phyloP scores from a whole-genome alignment of 2,797 vertebrate genomes.

The Carcharodon carcharias region DNA sequence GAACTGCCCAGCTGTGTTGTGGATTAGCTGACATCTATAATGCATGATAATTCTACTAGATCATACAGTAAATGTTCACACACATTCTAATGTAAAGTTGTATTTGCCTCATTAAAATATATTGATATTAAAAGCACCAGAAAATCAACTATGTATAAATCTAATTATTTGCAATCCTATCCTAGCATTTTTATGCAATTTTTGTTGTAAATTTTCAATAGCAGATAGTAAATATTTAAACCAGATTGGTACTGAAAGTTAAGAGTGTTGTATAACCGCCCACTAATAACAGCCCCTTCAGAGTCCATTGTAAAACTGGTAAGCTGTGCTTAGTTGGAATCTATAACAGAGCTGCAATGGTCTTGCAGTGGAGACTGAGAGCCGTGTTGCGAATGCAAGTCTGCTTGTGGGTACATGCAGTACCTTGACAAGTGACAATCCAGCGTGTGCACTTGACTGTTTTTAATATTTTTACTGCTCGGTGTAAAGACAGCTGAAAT shows the following conservation, averaged over 20 bases:
- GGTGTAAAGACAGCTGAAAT: not conserved
- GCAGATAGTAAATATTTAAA: not conserved
- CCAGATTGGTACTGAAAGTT: conserved; percentile 5
- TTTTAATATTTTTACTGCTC: not conserved
- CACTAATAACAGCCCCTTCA: not conserved
- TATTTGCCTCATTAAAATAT: conserved; percentile 30
- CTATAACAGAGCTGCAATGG: not conserved
- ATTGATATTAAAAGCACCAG: conserved; percentile 31
- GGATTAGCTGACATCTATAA: conserved; percentile 17
- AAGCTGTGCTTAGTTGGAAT: not conserved
- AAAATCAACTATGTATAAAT: conserved; percentile 28
- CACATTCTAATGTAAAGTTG: conserved; percentile 18
- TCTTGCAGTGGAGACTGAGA: not conserved
- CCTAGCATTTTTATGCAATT: not conserved
- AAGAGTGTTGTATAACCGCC: not conserved
- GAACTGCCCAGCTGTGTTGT: conserved; percentile 6
- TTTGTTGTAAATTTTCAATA: conserved; percentile 24
- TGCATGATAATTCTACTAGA: conserved; percentile 16
- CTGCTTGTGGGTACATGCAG: not conserved
- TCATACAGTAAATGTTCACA: not conserved
- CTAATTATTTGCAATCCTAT: conserved; percentile 26
- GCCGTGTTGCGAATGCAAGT: not conserved
- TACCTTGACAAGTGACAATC: not conserved
- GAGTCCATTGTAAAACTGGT: not conserved
- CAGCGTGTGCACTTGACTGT: not conserved